Conservation (phyloP, 2,888 invertebrate species). For the Stramonita haemastoma region DNA sequence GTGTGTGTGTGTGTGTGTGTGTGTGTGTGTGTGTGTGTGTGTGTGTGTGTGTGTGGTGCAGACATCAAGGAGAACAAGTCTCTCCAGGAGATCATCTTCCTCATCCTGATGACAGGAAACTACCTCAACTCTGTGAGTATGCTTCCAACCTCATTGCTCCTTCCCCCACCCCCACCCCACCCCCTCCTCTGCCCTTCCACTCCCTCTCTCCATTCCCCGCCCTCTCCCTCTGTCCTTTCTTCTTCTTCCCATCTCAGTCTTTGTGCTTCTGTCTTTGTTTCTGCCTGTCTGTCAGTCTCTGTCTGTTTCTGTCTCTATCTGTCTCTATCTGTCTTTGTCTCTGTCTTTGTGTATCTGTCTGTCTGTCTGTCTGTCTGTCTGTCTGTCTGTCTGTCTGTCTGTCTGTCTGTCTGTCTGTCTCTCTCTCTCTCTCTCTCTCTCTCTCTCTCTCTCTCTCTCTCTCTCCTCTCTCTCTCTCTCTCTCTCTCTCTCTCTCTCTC, state of each 20-base stretch:
- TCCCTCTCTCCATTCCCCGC: too few relatives aligned
- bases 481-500: neutral
- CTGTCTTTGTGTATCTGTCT: too few relatives aligned
- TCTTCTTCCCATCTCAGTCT: too few relatives aligned
- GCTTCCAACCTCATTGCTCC: neutral
- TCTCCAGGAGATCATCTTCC: conserved; percentile 78
- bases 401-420: neutral
- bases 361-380: neutral
- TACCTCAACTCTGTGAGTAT: conserved; percentile 83
- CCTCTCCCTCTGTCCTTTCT: too few relatives aligned
- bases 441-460: neutral
- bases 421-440: neutral
- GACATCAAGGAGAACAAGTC: conserved; percentile 72
- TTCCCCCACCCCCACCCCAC: neutral
- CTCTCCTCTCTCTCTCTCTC: neutral
- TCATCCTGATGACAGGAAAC: conserved; percentile 79
- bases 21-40: neutral
- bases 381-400: neutral
- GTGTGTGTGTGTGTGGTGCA: neutral
- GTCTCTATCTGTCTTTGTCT: neutral
- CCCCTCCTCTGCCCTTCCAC: neutral
- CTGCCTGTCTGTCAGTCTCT: neutral
- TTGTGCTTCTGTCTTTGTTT: too few relatives aligned
- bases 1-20: neutral
- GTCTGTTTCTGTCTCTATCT: neutral